Evolutionary conservation across 1,140 invertebrate species (phyloP).

Genomic region (Bombus confusus): DNA sequence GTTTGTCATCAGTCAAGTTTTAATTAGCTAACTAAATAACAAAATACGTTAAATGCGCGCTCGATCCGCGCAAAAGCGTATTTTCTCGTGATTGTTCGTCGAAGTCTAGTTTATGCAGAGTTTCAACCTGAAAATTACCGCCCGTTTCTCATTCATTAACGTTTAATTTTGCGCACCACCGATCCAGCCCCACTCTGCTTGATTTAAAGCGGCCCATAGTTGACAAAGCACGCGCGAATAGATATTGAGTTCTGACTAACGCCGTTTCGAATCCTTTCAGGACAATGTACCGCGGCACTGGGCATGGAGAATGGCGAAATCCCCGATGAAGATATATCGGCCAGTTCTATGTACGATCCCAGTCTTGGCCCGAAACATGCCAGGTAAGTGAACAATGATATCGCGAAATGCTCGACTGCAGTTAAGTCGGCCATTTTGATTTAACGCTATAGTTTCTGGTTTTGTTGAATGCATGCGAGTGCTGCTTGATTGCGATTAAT

Average conservation of each 20-base stretch:
- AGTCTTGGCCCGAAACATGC: slow-evolving; percentile 85
- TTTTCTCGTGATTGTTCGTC: not conserved
- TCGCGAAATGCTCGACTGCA: slow-evolving; percentile 50
- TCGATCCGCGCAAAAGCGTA: too few relatives aligned
- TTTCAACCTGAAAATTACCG: not conserved
- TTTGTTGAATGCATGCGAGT: not conserved
- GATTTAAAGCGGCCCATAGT: slow-evolving; percentile 11
- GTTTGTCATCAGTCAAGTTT: not conserved
- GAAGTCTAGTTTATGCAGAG: not conserved
- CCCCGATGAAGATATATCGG: slow-evolving; percentile 84
- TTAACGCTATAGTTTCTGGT: slow-evolving; percentile 20
- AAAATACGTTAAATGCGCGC: not conserved
- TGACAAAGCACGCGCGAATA: slow-evolving; percentile 50
- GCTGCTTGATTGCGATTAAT: slow-evolving; percentile 7
- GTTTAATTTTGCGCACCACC: slow-evolving; percentile 22
- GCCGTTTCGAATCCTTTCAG: slow-evolving; percentile 78
- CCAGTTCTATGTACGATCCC: slow-evolving; percentile 85
- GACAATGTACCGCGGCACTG: slow-evolving; percentile 83
- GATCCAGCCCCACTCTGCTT: not conserved
- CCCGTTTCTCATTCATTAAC: slow-evolving; percentile 9
- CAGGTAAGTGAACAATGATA: slow-evolving; percentile 82
- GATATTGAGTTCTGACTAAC: slow-evolving; percentile 57
- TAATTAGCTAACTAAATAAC: not conserved
- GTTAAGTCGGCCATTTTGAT: slow-evolving; percentile 43
- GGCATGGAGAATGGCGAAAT: slow-evolving; percentile 86